These are phyloP conservation scores for Melanotaenia pygmaea DNA, from an alignment of 2,797 vertebrate genomes.

Conservation along the genomic window DNA sequence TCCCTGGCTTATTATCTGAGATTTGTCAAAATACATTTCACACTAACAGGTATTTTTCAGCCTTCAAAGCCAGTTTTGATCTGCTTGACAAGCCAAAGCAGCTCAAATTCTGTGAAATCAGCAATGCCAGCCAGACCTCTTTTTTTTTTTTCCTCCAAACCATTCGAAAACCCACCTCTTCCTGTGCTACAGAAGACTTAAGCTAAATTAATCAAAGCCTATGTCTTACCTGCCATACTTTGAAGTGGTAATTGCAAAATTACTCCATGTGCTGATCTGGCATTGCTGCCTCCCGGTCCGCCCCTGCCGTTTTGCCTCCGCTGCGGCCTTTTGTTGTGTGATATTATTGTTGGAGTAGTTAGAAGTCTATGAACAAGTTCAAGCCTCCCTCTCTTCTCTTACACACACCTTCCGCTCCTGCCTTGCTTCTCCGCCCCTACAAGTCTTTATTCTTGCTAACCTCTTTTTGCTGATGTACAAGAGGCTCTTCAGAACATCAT, in stretches of 20 bases:
- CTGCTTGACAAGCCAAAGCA: constrained; percentile 83
- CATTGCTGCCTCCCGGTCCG: constrained; percentile 66
- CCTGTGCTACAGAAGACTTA: constrained; percentile 81
- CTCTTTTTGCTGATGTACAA: constrained; percentile 46
- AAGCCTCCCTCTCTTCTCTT: constrained; percentile 31
- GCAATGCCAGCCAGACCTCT: constrained; percentile 80
- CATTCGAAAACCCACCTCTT: constrained; percentile 80
- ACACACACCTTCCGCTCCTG: constrained; percentile 19
- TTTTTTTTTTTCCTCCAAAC: constrained; percentile 57
- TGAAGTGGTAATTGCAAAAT: constrained; percentile 85
- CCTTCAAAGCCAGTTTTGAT: constrained; percentile 88
- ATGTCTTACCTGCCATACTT: constrained; percentile 81
- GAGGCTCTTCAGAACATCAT: constrained; percentile 56
- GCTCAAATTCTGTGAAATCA: constrained; percentile 87
- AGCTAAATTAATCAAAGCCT: constrained; percentile 87
- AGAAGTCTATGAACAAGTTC: constrained; percentile 50
- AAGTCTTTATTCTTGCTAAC: constrained; percentile 51
- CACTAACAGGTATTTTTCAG: constrained; percentile 86
- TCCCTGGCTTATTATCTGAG: constrained; percentile 81
- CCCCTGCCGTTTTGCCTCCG: constrained; percentile 51
- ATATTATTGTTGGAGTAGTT: constrained; percentile 65
- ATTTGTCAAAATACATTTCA: constrained; percentile 90
- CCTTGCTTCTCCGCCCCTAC: constrained; percentile 10
- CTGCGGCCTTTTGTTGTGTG: constrained; percentile 66
- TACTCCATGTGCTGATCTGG: constrained; percentile 79